Conservation (phyloP, 2,797 vertebrate genomes). For the Platalea minor region DNA sequence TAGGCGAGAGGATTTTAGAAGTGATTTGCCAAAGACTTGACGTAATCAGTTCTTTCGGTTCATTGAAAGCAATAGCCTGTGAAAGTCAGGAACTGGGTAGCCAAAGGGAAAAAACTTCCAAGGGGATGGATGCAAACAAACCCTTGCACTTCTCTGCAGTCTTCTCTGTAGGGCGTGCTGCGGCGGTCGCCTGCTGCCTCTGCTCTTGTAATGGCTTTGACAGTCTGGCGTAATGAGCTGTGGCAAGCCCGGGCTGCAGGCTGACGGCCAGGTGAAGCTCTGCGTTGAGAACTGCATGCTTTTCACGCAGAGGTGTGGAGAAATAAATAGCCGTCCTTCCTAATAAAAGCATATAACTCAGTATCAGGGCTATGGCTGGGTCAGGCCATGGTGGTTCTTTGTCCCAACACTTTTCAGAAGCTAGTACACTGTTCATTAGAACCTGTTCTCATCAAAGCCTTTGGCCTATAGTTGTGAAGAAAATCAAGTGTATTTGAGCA, state of each 20-base stretch:
- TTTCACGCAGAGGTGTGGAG: not conserved
- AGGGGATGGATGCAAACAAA: not conserved
- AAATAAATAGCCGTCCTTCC: not conserved
- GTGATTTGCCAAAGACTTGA: not conserved
- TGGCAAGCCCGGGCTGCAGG: not conserved
- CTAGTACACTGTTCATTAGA: not conserved
- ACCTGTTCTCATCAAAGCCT: not conserved
- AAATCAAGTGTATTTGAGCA: not conserved
- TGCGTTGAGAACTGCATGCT: not conserved
- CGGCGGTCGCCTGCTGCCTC: not conserved
- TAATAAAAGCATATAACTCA: not conserved
- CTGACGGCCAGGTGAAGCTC: not conserved
- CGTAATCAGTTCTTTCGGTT: accelerated
- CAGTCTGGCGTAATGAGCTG: not conserved
- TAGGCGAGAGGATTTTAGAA: not conserved
- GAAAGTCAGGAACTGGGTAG: not conserved
- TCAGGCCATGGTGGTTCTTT: not conserved
- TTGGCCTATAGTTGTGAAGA: not conserved
- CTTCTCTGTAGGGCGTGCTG: not conserved
- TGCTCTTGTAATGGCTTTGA: not conserved
- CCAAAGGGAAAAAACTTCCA: not conserved
- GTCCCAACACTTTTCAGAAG: not conserved
- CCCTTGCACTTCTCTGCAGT: not conserved
- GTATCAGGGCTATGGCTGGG: not conserved
- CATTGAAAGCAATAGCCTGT: not conserved